These are phyloP conservation scores for Pocillopora meandrina DNA, from an alignment of 92 coral and sea anemone species.

Conservation along the genomic window DNA sequence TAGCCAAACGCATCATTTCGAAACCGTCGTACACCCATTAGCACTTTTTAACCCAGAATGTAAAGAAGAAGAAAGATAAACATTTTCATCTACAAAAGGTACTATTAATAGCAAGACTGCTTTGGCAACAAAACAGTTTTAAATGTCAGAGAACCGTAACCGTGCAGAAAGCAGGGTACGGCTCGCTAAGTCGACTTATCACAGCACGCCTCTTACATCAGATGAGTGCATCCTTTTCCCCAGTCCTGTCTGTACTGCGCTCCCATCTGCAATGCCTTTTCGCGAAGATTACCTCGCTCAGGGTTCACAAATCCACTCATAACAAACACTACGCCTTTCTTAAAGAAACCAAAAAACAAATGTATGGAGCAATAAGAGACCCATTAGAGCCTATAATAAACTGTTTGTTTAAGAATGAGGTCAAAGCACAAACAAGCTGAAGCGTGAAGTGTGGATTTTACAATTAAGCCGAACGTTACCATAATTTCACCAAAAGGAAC, in stretches of 20 bases:
- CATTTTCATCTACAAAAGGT: too few species aligned
- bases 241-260: constrained; percentile 94
- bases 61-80: too few species aligned
- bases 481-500: constrained; percentile 29
- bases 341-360: neutral
- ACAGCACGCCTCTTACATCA: constrained; percentile 69
- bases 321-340: constrained; percentile 94
- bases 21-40: too few species aligned
- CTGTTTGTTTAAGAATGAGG: neutral
- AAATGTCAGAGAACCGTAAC: too few species aligned
- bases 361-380: neutral
- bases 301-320: constrained; percentile 96
- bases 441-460: neutral
- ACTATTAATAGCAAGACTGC: too few species aligned
- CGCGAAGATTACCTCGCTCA: constrained; percentile 87
- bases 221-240: constrained; percentile 88
- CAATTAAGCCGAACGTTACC: neutral
- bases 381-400: neutral
- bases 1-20: too few species aligned
- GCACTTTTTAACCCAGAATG: too few species aligned
- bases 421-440: neutral
- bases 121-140: too few species aligned
- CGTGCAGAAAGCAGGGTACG: too few species aligned
- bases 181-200: too few species aligned
- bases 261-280: constrained; percentile 96